These are phyloP conservation scores for Bombus polaris DNA, from an alignment of 1,140 invertebrate species.

Conservation along the genomic window DNA sequence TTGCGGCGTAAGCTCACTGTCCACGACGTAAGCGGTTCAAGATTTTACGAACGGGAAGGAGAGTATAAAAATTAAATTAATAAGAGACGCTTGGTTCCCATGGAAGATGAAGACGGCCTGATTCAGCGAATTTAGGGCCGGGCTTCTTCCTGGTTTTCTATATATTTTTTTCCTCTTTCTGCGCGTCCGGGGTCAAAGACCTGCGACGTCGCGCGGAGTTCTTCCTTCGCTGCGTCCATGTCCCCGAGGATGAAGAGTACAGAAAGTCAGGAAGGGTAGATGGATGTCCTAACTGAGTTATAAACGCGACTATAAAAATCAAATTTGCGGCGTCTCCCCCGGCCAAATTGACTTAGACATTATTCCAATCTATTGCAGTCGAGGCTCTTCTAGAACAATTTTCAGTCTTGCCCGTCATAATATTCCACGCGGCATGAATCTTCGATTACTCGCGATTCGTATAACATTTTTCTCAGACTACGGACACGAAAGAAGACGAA, in stretches of 20 bases:
- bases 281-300: slow-evolving; percentile 68
- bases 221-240: slow-evolving; percentile 24
- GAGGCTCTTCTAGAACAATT: slow-evolving; percentile 15
- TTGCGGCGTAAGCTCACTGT: slow-evolving; percentile 25
- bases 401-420: background rate
- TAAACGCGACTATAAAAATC: slow-evolving; percentile 71
- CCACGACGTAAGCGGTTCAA: slow-evolving; percentile 10
- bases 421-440: background rate
- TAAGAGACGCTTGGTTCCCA: slow-evolving; percentile 32
- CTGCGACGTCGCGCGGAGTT: slow-evolving; percentile 15
- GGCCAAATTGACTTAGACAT: slow-evolving; percentile 57
- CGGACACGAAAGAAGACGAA: no score
- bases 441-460: background rate
- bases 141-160: slow-evolving; percentile 41
- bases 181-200: slow-evolving; percentile 27
- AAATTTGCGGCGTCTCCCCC: slow-evolving; percentile 67
- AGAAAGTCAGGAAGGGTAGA: slow-evolving; percentile 45
- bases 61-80: slow-evolving; percentile 52
- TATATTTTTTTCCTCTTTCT: background rate
- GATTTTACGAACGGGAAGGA: slow-evolving; percentile 26
- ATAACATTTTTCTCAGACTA: background rate
- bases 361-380: slow-evolving; percentile 63
- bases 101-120: slow-evolving; percentile 49
- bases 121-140: slow-evolving; percentile 55
- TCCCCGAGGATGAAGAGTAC: slow-evolving; percentile 49